Conservation (phyloP, 1,140 invertebrate genomes). For the Goniozus legneri region DNA sequence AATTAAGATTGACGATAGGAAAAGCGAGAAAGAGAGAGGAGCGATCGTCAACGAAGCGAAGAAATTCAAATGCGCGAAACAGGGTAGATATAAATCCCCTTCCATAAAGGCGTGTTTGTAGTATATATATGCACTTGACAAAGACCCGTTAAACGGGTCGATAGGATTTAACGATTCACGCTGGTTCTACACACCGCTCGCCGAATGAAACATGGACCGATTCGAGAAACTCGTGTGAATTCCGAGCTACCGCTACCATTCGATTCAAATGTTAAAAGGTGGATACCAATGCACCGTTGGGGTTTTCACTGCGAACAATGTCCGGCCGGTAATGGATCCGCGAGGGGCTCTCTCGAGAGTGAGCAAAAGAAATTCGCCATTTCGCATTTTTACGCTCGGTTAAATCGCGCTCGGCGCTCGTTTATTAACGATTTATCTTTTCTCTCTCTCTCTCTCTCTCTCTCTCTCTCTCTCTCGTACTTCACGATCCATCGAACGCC, state of each 20-base stretch:
- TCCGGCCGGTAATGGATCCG: too few species aligned
- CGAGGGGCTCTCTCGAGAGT: too few species aligned
- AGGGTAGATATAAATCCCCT: too few species aligned
- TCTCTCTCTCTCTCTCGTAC: too few species aligned
- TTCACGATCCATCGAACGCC: not conserved
- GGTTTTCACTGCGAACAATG: too few species aligned
- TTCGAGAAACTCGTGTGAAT: not conserved
- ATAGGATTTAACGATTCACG: not conserved
- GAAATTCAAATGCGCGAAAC: too few species aligned
- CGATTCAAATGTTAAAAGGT: not conserved
- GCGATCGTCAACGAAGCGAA: too few species aligned
- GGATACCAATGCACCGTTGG: too few species aligned
- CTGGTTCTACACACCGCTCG: not conserved
- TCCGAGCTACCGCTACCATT: not conserved
- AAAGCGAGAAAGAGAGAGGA: too few species aligned
- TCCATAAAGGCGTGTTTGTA: too few species aligned
- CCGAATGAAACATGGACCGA: not conserved
- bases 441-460: too few species aligned
- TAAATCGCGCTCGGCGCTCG: not conserved
- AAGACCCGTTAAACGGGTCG: not conserved
- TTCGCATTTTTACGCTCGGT: conserved; percentile 11
- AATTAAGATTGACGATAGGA: too few species aligned
- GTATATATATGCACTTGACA: not conserved
- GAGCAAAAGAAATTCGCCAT: not conserved
- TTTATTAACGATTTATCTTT: not conserved